Evolutionary conservation across 2,888 invertebrate species (phyloP).

Genomic region (Ichneumoninae sp.): DNA sequence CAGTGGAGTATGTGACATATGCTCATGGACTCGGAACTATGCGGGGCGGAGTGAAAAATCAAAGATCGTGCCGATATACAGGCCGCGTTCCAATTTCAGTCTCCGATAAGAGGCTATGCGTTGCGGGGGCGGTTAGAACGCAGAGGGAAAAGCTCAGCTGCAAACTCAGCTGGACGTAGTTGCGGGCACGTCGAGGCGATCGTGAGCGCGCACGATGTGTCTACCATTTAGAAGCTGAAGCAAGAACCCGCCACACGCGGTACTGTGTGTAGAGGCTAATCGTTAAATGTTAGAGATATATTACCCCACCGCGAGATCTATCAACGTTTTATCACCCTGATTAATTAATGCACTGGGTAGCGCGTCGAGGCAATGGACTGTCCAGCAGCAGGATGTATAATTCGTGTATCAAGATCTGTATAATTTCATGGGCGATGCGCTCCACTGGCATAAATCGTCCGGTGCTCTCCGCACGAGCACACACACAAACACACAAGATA

Average conservation of each 20-base stretch:
- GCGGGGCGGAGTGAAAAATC: constrained; percentile 52
- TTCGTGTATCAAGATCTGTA: constrained; percentile 66
- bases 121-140: constrained; percentile 28
- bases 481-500: not conserved
- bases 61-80: constrained; percentile 60
- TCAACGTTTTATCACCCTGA: constrained; percentile 68
- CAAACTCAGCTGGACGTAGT: constrained; percentile 33
- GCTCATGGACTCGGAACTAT: constrained; percentile 14
- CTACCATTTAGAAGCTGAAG: constrained; percentile 16
- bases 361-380: constrained; percentile 37
- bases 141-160: constrained; percentile 58
- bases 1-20: not conserved
- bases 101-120: constrained; percentile 40
- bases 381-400: constrained; percentile 60
- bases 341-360: constrained; percentile 61
- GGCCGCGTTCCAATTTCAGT: constrained; percentile 62
- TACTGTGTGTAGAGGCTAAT: constrained; percentile 50
- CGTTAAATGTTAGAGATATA: constrained; percentile 54
- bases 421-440: constrained; percentile 68
- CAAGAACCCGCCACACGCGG: constrained; percentile 5
- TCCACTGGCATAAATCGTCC: constrained; percentile 66
- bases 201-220: not conserved
- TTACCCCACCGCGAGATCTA: constrained; percentile 55
- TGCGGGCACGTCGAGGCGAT: constrained; percentile 41
- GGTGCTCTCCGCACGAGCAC: constrained; percentile 40